Evolutionary conservation across 2,888 invertebrate genomes (phyloP).

Genomic region (Arge pagana): DNA sequence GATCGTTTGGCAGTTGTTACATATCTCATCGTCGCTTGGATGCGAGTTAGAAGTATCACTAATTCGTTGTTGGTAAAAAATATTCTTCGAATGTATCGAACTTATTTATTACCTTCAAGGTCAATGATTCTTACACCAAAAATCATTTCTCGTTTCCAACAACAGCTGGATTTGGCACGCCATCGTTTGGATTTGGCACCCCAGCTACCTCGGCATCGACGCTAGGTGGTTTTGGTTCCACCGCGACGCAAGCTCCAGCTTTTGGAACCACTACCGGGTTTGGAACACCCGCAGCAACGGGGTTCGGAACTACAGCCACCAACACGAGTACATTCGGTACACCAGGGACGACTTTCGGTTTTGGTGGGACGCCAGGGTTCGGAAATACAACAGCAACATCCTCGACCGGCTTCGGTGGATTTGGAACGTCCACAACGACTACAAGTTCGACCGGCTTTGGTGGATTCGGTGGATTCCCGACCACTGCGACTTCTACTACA

Average conservation of each 20-base stretch:
- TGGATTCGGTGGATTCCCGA: constrained; percentile 49
- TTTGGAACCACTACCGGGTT: constrained; percentile 61
- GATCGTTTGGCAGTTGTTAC: too few species aligned
- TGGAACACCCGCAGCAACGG: constrained; percentile 60
- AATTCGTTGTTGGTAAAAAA: too few species aligned
- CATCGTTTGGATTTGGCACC: constrained; percentile 55
- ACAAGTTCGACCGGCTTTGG: constrained; percentile 44
- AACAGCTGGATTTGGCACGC: constrained; percentile 59
- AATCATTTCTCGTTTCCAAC: constrained; percentile 6
- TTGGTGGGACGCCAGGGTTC: constrained; percentile 61
- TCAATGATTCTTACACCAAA: not conserved
- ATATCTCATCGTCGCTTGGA: too few species aligned
- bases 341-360: constrained; percentile 49
- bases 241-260: constrained; percentile 47
- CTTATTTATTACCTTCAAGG: too few species aligned
- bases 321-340: constrained; percentile 35
- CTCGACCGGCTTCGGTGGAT: constrained; percentile 37
- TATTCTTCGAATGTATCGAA: too few species aligned
- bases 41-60: too few species aligned
- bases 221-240: constrained; percentile 59
- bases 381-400: constrained; percentile 53
- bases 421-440: constrained; percentile 47
- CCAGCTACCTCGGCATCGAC: constrained; percentile 61
- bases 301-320: constrained; percentile 58
- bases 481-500: constrained; percentile 47